Base-by-base conservation (phyloP, 2,113 vertebrate genomes). In the Pygoscelis antarcticus region DNA sequence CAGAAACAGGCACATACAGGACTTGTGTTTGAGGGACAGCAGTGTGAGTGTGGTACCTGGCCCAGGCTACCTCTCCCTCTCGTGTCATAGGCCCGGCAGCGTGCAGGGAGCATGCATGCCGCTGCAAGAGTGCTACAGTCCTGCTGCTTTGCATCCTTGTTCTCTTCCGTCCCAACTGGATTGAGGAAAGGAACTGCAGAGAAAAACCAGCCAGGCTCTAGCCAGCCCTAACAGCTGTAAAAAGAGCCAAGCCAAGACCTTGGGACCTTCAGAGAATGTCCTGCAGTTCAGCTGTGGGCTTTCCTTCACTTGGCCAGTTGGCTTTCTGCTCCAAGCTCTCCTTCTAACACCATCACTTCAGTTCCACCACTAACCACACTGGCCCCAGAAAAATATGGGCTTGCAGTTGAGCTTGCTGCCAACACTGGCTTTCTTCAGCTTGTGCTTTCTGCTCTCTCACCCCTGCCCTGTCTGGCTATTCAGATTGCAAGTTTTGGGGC, bases 41-140 rank as follows among this genome's bases (percentile, higher is more conserved):
- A 0, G 10, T 61, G 21, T 57, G 34, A 34, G 49, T 47, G 36
- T 26, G 71, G 34, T 44, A 47, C 36, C 62, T 15, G 20, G 49
- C 22, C n/a, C 40, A 30, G 49, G 36, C 64, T 40, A 68, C n/a
- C 44, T 88, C 54, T 74, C 52, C 46, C 20, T 55, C 51, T 62
- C 0, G 0, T 79, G 57, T 61, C 7, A 1, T 3, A 65, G 66
- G 32, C 79, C 47, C 7, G 1, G 61, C 40, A 82, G 46, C 2
- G 0, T 10, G 4, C 2, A 2, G 23, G 82, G 66, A 72, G 36
- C 0, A 0, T 51, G 25, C 5, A 4, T 61, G 86, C 78, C 0
- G 0, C 29, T 75, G 78, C 19, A 22, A 52, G 21, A 52, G 22
- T 51, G 52, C 44, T 21, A 11, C 1, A 1, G 40, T 57, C 44